Percentiles rank a stretch among this genome's conserved stretches.
Evolutionary conservation across 2,113 vertebrate genomes (phyloP).

Genomic region (Tympanuchus pallidicinctus): DNA sequence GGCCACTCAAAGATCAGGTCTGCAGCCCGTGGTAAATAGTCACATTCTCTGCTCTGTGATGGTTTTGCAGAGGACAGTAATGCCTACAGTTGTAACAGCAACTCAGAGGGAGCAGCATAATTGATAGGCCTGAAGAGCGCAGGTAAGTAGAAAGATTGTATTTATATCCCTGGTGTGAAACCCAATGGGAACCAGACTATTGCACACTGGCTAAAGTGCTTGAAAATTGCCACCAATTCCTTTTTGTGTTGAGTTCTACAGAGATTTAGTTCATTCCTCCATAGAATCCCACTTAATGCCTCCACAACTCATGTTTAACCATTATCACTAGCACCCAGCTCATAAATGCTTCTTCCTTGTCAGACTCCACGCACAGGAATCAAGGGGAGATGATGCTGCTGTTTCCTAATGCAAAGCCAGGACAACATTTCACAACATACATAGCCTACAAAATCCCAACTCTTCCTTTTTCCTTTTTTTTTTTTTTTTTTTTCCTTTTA

Average conservation of each 20-base stretch:
- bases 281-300: slow-evolving; percentile 64
- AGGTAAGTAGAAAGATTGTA: slow-evolving; percentile 58
- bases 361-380: slow-evolving; percentile 39
- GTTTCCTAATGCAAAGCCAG: slow-evolving; percentile 31
- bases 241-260: slow-evolving; percentile 33
- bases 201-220: slow-evolving; percentile 48
- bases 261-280: slow-evolving; percentile 55
- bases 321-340: slow-evolving; percentile 42
- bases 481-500: not conserved
- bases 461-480: slow-evolving; percentile 12
- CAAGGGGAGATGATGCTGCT: slow-evolving; percentile 53
- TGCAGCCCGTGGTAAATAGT: not conserved
- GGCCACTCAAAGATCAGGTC: not conserved
- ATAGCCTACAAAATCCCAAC: slow-evolving; percentile 43
- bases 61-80: slow-evolving; percentile 37
- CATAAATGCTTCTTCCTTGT: slow-evolving; percentile 32
- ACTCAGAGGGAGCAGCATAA: slow-evolving; percentile 12
- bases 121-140: slow-evolving; percentile 43
- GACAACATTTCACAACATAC: not conserved
- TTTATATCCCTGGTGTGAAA: slow-evolving; percentile 62
- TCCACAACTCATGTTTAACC: slow-evolving; percentile 76
- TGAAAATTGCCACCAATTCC: slow-evolving; percentile 71
- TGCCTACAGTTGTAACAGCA: slow-evolving; percentile 36
- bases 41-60: not conserved
- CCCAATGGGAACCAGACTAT: slow-evolving; percentile 57